Base-by-base conservation (phyloP, 2,797 vertebrate genomes). In the Urosaurus nigricauda region DNA sequence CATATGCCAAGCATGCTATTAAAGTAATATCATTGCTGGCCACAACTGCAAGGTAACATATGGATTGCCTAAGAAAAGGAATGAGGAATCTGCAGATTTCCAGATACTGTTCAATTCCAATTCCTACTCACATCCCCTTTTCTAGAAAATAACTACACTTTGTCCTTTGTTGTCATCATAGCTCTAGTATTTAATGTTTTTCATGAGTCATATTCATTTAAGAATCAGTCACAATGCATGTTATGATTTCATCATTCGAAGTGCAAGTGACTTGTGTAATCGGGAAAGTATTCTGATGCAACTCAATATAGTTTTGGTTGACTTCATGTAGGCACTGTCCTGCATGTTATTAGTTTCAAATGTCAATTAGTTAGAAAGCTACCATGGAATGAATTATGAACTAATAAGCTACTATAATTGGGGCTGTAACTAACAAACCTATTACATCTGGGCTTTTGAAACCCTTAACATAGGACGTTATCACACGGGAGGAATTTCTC, bases 331-430 rank as follows among this genome's bases (percentile, higher is more conserved):
- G 16, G 4, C 21, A 73, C 56, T 51, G 12, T 60, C 17, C 40
- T 78, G 60, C 5, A 63, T 65, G n/a, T 37, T 32, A 56, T 5
- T 83, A 40, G 58, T 77, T 77, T 83, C 73, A 88, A 83, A 56
- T 53, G 26, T 29, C 7, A 83, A 16, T 53, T 53, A 17, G 3
- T 32, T 53, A 68, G 26, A 68, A 78, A 40, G 13, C 2, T 40
- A 40, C 2, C 40, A 82, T 63, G 40, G 63, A 87, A 60, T 60
- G 51, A 58, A 82, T 12, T 56, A 74, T 51, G 14, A 47, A 74
- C 85, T n/a, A 60, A 77, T 12, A 68, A 37, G 9, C 3, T 60
- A 77, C n/a, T 2, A 5, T 16, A 40, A 60, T 14, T 6, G 4
- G 16, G 37, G 21, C 79, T 35, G 73, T 29, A 47, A 84, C 21